Conservation (phyloP, 2,888 invertebrate genomes). For the Dynastes grantii region DNA sequence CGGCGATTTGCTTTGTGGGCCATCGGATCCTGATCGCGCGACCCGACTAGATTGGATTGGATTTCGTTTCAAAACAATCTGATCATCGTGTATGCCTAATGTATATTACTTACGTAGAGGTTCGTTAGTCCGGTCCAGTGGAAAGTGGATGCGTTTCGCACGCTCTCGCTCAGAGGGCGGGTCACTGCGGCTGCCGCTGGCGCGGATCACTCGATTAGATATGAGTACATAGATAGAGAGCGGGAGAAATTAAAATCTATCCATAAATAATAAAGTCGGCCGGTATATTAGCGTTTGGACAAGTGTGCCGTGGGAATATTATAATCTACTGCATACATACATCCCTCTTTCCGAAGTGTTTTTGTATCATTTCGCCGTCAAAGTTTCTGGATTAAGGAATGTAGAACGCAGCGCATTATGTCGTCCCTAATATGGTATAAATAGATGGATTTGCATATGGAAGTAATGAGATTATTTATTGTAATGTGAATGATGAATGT, state of each 20-base stretch:
- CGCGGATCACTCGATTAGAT: slow-evolving; percentile 50
- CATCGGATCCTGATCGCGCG: slow-evolving; percentile 16
- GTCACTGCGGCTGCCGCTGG: slow-evolving; percentile 54
- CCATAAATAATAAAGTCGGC: slow-evolving; percentile 48
- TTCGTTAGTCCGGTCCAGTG: slow-evolving; percentile 28
- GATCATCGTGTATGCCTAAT: slow-evolving; percentile 3
- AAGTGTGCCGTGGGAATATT: slow-evolving; percentile 51
- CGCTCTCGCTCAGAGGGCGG: slow-evolving; percentile 54
- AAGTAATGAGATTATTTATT: slow-evolving; percentile 4
- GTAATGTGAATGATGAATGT: background rate
- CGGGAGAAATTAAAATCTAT: slow-evolving; percentile 49
- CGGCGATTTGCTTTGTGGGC: slow-evolving; percentile 41
- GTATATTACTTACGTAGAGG: slow-evolving; percentile 3
- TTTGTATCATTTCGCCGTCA: slow-evolving; percentile 9
- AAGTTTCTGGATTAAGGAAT: slow-evolving; percentile 14
- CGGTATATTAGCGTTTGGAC: slow-evolving; percentile 37
- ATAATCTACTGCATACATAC: slow-evolving; percentile 11
- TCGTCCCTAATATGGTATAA: slow-evolving; percentile 12
- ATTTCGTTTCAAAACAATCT: slow-evolving; percentile 38
- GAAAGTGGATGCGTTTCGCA: slow-evolving; percentile 51
- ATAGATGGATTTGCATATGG: slow-evolving; percentile 30
- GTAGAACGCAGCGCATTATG: background rate
- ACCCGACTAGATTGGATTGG: slow-evolving; percentile 37
- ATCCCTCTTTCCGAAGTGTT: slow-evolving; percentile 22
- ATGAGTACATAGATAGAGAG: slow-evolving; percentile 33